Percentiles rank a stretch among this genome's conserved stretches.
Evolutionary conservation across 2,888 invertebrate species (phyloP).

Genomic region (Drosophila mayaguana): DNA sequence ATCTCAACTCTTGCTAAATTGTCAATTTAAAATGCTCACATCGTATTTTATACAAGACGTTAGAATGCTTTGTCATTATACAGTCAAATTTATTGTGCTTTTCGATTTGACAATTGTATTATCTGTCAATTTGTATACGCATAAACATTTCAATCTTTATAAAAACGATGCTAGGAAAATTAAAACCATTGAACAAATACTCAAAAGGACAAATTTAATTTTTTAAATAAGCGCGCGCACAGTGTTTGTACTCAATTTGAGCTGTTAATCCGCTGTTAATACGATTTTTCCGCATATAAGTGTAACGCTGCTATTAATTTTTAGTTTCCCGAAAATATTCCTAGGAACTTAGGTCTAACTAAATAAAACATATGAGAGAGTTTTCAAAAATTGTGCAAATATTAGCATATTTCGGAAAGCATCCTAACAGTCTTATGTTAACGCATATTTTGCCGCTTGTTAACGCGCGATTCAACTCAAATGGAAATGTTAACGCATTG

Average conservation of each 20-base stretch:
- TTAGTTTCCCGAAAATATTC: not conserved
- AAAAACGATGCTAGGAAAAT: not conserved
- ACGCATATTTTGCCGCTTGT: not conserved
- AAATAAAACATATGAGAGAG: not conserved
- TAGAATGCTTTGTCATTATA: not conserved
- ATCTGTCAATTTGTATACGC: not conserved
- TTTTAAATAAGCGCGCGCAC: not conserved
- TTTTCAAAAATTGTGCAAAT: not conserved
- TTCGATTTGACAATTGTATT: no score
- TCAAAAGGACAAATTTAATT: not conserved
- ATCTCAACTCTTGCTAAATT: not conserved
- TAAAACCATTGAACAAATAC: no score
- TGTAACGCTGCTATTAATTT: not conserved
- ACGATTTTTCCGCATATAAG: not conserved
- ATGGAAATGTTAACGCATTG: not conserved
- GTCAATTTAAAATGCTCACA: constrained; percentile 5
- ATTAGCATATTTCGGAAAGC: no score
- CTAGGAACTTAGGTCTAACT: not conserved
- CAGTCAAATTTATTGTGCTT: not conserved
- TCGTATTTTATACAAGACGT: not conserved
- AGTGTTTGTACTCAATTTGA: not conserved
- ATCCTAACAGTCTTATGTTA: not conserved
- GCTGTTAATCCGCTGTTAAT: not conserved
- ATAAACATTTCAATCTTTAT: not conserved
- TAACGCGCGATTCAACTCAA: not conserved